Evolutionary conservation across 2,113 vertebrate species (phyloP).

Genomic region (Halcyon malimbica): DNA sequence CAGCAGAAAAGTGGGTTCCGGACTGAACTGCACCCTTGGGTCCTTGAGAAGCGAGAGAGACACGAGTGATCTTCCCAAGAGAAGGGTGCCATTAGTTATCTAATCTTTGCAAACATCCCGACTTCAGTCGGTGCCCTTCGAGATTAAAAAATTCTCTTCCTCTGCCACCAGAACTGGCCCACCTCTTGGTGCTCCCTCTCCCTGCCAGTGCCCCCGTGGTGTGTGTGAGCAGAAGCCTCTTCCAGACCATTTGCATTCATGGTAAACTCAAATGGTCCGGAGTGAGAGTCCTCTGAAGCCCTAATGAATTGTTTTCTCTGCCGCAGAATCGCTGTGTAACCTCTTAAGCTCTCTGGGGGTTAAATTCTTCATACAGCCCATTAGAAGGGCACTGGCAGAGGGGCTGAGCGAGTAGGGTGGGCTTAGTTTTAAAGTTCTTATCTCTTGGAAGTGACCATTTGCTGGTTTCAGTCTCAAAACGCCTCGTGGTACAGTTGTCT

Average conservation of each 20-base stretch:
- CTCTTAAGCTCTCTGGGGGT: background rate
- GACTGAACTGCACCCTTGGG: rapidly evolving
- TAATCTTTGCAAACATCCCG: background rate
- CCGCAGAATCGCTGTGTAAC: rapidly evolving
- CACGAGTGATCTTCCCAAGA: background rate
- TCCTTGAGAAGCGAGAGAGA: background rate
- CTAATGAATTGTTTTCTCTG: background rate
- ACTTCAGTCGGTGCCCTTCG: background rate
- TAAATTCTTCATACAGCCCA: rapidly evolving
- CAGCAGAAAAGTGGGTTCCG: background rate
- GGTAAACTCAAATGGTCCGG: background rate
- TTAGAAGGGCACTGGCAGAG: rapidly evolving
- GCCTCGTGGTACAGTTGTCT: background rate
- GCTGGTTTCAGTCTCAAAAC: background rate
- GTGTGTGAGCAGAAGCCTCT: background rate
- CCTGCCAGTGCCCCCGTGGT: background rate
- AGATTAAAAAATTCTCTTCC: background rate
- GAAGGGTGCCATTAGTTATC: background rate
- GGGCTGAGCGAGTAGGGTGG: background rate
- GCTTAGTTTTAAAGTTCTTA: background rate
- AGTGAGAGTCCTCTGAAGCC: background rate
- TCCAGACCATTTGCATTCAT: rapidly evolving
- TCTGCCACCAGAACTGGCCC: background rate
- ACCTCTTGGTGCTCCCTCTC: background rate
- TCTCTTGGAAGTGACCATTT: background rate